Conservation (phyloP, 2,888 invertebrate genomes). For the Ophioninae sp. region DNA sequence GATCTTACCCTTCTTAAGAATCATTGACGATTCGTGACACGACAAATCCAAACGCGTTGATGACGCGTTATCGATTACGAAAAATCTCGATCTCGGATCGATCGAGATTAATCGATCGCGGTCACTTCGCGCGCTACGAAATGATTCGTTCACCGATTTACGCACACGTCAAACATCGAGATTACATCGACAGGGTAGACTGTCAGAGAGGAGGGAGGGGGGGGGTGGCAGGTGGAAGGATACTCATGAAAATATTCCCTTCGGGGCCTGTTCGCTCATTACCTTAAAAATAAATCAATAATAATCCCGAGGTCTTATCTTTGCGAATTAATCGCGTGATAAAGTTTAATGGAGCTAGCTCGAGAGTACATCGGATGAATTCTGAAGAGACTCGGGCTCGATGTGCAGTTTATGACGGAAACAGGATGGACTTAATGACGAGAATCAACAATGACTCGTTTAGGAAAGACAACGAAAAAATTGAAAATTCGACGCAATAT, state of each 20-base stretch:
- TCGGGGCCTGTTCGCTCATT: slow-evolving; percentile 20
- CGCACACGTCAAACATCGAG: slow-evolving; percentile 38
- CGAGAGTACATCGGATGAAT: slow-evolving; percentile 31
- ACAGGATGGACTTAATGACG: slow-evolving; percentile 35
- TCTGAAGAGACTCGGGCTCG: slow-evolving; percentile 7
- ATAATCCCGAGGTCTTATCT: slow-evolving; percentile 44
- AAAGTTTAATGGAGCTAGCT: slow-evolving; percentile 33
- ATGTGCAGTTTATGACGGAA: slow-evolving; percentile 30
- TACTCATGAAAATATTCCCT: slow-evolving; percentile 15
- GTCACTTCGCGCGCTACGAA: slow-evolving; percentile 15
- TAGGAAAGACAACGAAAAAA: background rate
- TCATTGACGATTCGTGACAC: slow-evolving; percentile 35
- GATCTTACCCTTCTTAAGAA: slow-evolving; percentile 20
- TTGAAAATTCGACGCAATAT: slow-evolving; percentile 9
- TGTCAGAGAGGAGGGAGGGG: background rate
- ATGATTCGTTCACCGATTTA: slow-evolving; percentile 54
- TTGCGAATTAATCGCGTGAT: slow-evolving; percentile 49
- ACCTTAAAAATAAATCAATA: slow-evolving; percentile 52
- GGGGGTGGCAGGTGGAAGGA: slow-evolving; percentile 8
- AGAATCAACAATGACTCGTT: slow-evolving; percentile 48
- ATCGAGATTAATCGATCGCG: slow-evolving; percentile 55
- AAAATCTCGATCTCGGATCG: slow-evolving; percentile 51
- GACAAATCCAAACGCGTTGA: slow-evolving; percentile 13
- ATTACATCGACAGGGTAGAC: slow-evolving; percentile 49
- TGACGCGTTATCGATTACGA: slow-evolving; percentile 48